Evolutionary conservation across 2,113 vertebrate genomes (phyloP).

Genomic region (Corythaeola cristata): DNA sequence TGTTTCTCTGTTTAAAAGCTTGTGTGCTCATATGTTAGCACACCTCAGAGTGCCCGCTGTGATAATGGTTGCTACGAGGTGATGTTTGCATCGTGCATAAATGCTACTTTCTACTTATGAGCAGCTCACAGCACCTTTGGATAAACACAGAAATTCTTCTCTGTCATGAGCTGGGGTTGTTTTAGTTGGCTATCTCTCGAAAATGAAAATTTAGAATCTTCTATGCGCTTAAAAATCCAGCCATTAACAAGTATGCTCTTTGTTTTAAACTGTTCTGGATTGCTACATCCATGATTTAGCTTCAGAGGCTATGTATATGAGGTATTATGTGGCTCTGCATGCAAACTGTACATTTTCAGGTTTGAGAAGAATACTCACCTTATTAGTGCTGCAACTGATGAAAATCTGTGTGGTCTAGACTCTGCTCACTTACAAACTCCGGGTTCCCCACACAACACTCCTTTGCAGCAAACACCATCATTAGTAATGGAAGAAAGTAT

Average conservation of each 20-base stretch:
- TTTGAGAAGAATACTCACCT: not conserved
- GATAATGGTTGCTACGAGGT: not conserved
- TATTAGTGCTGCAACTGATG: not conserved
- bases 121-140: not conserved
- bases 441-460: not conserved
- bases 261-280: not conserved
- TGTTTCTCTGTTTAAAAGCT: not conserved
- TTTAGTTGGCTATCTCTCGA: not conserved
- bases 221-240: not conserved
- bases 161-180: not conserved
- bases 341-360: not conserved
- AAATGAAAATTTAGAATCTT: not conserved
- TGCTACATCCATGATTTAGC: not conserved
- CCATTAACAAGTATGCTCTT: not conserved
- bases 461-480: not conserved
- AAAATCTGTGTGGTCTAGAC: not conserved
- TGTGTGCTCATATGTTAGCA: not conserved
- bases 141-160: not conserved
- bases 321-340: not conserved
- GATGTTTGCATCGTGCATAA: not conserved
- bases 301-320: not conserved
- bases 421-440: not conserved
- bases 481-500: not conserved
- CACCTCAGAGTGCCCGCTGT: not conserved
- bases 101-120: not conserved